phyloP scores from a whole-genome alignment of 1,140 invertebrate species.

The Eubasilissa regina region DNA sequence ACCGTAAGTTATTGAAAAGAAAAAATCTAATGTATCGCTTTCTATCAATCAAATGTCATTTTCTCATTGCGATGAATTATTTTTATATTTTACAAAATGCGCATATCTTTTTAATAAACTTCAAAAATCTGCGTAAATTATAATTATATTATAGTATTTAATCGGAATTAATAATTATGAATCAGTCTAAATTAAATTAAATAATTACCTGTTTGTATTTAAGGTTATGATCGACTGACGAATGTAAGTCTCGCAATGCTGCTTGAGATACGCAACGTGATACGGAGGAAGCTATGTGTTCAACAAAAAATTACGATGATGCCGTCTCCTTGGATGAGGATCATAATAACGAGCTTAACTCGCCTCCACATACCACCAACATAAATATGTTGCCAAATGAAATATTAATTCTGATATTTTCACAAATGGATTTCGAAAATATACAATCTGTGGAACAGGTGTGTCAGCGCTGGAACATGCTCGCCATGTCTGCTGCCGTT shows the following conservation, averaged over 20 bases:
- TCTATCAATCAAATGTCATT: too few relatives aligned
- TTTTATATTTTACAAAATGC: too few relatives aligned
- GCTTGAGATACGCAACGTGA: not conserved
- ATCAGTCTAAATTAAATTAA: too few relatives aligned
- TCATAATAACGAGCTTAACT: not conserved
- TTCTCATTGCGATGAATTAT: too few relatives aligned
- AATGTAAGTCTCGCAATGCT: constrained; percentile 34
- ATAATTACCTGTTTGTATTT: not conserved
- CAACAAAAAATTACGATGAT: constrained; percentile 14
- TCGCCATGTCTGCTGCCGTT: constrained; percentile 68
- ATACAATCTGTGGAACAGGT: constrained; percentile 69
- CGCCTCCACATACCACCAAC: constrained; percentile 13
- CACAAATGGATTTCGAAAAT: constrained; percentile 71
- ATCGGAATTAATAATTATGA: too few relatives aligned
- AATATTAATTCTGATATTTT: constrained; percentile 72
- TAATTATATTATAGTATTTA: too few relatives aligned
- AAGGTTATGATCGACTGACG: constrained; percentile 27
- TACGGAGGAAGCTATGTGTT: constrained; percentile 21
- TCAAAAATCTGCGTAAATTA: too few relatives aligned
- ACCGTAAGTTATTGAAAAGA: too few relatives aligned
- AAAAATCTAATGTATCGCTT: too few relatives aligned
- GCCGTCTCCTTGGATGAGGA: not conserved
- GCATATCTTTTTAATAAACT: too few relatives aligned
- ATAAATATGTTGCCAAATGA: constrained; percentile 73
- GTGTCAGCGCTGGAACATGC: constrained; percentile 69